Conservation (phyloP, 2,113 vertebrate species). For the Zosterops borbonicus region DNA sequence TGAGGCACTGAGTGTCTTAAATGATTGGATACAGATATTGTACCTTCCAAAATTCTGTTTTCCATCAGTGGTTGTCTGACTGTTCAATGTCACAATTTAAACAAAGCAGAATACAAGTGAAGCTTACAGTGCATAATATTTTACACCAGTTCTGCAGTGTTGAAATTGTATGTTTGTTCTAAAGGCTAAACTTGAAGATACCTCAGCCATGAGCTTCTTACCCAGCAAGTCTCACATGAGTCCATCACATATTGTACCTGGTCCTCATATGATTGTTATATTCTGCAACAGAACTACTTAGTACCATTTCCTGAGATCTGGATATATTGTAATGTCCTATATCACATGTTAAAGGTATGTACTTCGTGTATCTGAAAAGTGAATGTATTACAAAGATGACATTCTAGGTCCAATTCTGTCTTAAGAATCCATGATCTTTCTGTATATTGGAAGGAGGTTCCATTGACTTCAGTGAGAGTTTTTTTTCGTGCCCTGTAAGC, state of each 20-base stretch:
- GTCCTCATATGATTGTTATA: conserved; percentile 7
- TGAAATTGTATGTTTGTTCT: background rate
- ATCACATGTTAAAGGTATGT: background rate
- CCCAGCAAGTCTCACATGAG: background rate
- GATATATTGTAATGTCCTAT: conserved; percentile 63
- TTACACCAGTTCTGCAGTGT: background rate
- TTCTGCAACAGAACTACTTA: conserved; percentile 64
- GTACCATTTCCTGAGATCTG: conserved; percentile 19
- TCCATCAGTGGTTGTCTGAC: background rate
- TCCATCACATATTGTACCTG: background rate
- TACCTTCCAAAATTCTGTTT: background rate
- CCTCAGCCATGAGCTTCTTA: conserved; percentile 32
- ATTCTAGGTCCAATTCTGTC: background rate
- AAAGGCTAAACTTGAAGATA: conserved; percentile 43
- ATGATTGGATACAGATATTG: background rate
- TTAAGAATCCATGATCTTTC: background rate
- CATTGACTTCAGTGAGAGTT: background rate
- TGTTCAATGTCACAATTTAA: background rate
- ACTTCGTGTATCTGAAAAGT: conserved; percentile 32
- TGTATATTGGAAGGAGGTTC: background rate
- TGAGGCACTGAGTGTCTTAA: background rate
- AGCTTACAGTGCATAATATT: conserved; percentile 47
- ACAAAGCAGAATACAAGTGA: background rate
- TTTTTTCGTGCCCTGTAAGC: background rate
- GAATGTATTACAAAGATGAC: background rate